Evolutionary conservation across 2,113 vertebrate genomes (phyloP).

Genomic region (Actinemys pallida): DNA sequence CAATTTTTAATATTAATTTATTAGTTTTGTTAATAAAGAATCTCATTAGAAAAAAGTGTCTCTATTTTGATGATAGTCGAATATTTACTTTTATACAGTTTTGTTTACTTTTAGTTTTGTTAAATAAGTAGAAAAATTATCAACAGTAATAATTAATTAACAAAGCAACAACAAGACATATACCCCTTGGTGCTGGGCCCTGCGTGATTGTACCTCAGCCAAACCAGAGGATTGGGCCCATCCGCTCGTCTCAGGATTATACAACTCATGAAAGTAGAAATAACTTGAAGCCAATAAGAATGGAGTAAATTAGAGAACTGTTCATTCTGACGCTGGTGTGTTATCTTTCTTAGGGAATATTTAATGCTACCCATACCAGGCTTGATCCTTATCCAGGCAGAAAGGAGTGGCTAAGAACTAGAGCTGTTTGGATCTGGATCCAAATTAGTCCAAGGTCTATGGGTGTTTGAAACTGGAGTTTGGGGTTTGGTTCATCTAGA

Average conservation of each 20-base stretch:
- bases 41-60: background rate
- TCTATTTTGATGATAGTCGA: background rate
- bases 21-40: background rate
- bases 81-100: background rate
- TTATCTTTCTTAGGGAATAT: background rate
- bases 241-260: slow-evolving; percentile 13
- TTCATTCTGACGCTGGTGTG: background rate
- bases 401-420: background rate
- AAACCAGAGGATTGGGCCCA: background rate
- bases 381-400: background rate
- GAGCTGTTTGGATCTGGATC: background rate
- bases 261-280: slow-evolving; percentile 6
- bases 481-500: background rate
- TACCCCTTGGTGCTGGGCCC: background rate
- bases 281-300: background rate
- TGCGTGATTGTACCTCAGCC: background rate
- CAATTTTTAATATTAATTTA: background rate
- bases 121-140: background rate
- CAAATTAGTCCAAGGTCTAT: background rate
- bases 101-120: background rate
- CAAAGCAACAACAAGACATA: background rate
- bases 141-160: background rate
- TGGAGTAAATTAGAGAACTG: background rate
- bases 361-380: background rate
- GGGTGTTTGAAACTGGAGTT: background rate